Percentiles rank a stretch among this genome's conserved stretches.
Evolutionary conservation across 2,888 invertebrate species (phyloP).

Genomic region (Isotomurus palustris): DNA sequence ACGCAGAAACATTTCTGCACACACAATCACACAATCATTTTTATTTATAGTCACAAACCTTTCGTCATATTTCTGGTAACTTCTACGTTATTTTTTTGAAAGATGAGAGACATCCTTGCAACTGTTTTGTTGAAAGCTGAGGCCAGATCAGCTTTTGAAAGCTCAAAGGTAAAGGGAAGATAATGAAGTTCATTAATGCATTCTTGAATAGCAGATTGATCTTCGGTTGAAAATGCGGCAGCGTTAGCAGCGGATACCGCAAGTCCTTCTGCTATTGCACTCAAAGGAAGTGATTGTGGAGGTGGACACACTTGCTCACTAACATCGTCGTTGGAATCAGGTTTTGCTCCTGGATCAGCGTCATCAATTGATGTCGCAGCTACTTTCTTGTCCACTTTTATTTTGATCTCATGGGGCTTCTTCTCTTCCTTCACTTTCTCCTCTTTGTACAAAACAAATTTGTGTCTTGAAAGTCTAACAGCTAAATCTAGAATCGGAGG

Average conservation of each 20-base stretch:
- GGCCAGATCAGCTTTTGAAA: constrained; percentile 25
- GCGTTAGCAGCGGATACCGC: not conserved
- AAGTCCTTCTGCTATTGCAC: not conserved
- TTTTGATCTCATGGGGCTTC: constrained; percentile 2
- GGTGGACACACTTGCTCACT: not conserved
- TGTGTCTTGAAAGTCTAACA: constrained; percentile 11
- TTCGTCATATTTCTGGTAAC: constrained; percentile 24
- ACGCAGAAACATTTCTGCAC: too few relatives aligned
- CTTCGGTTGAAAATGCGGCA: constrained; percentile 21
- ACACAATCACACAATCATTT: not conserved
- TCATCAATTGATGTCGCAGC: not conserved
- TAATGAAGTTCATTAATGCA: constrained; percentile 39
- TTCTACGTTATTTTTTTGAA: constrained; percentile 32
- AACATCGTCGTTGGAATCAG: not conserved
- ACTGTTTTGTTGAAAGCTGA: constrained; percentile 28
- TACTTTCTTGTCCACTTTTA: constrained; percentile 10
- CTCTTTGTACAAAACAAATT: constrained; percentile 11
- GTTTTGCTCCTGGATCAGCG: not conserved
- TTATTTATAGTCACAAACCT: constrained; percentile 11
- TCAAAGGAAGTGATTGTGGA: not conserved
- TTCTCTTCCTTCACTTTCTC: constrained; percentile 12
- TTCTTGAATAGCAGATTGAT: constrained; percentile 28
- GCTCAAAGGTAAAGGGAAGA: constrained; percentile 36
- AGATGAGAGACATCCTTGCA: constrained; percentile 24
- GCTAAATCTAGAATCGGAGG: constrained; percentile 18